Base-by-base conservation (phyloP, 2,797 vertebrate genomes). In the Sphenodon punctatus region DNA sequence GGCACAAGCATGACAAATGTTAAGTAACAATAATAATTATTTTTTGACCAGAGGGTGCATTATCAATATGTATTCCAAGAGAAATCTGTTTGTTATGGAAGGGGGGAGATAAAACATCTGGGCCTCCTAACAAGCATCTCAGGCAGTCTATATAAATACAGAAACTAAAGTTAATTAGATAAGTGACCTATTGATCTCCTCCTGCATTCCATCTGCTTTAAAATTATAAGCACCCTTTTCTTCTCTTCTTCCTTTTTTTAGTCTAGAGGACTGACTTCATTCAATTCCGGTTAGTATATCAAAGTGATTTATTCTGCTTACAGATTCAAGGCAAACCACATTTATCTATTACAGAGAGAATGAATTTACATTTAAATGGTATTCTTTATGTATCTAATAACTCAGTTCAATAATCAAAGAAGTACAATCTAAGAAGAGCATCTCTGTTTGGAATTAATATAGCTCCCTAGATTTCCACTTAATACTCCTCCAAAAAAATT, bases 91-190 rank as follows among this genome's bases (percentile, higher is more conserved):
- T 70, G 23, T 51, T 70, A 15, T 46, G 13, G 27, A 30, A 2
- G 1, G 16, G 30, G 30, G 32, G 3, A 67, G 27, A 65, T 77
- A 59, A 70, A 82, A 67, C 70, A 90, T 83, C 84, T 61, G 71
- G 75, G 78, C 74, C 39, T 41, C 71, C 81, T 87, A 85, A 78
- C 41, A 60, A 85, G 65, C 73, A 84, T 49, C 84, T 87, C 84
- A 86, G 81, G 84, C 88, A 88, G 70, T 87, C 55, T 58, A 91
- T 78, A 91, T 88, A 92, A 93, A 86, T 88, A 79, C 3, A 84
- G 49, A 89, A 91, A 89, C 69, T 75, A 84, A 76, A 89, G 90
- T 86, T 92, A 91, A 92, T 84, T 88, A 92, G 89, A 69, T 81
- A 93, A n/a, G n/a, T n/a, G n/a, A n/a, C n/a, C n/a, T n/a, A 72